Evolutionary conservation across 2,888 invertebrate species (phyloP), one percentile per base, ranked within the genome.

Genomic region (Entomobrya multifasciata): DNA sequence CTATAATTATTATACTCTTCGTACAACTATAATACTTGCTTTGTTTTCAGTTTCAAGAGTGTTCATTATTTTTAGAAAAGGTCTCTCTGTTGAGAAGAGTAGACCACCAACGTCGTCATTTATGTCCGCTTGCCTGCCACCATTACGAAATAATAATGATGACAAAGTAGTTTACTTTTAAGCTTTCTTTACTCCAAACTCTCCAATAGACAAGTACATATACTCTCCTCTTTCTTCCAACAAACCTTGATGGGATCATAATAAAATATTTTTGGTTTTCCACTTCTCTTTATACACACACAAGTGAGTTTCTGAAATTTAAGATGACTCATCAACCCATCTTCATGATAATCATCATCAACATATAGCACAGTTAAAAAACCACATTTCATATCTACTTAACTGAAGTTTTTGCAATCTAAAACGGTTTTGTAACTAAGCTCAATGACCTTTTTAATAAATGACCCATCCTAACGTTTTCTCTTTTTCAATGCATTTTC

Each of bases 141-240:
- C 77, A 77, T 77, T 77, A 77, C 41, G 25, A 27, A 57, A 60
- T 55, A 44, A 60, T 57, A 77, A 77, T 60, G 77, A 77, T 77
- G 77, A 77, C 60, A 60, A 60, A 77, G 60, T 77, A 60, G 77
- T 77, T 60, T 77, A 41, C 77, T 77, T 77, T 77, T 77, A 60
- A 36, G 36, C 36, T 36, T 36, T 8, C 36, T 36, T 8, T 8
- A 36, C 36, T 36, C 36, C 4, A 6, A 36, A 8, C 8, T 36
- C 36, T 8, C 8, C 36, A n/a, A n/a, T n/a, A n/a, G n/a, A n/a
- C n/a, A n/a, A n/a, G n/a, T n/a, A n/a, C n/a, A n/a, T n/a, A n/a
- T n/a, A n/a, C 57, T 55, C 57, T 76, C 41, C 36, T 41, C 57
- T 30, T n/a, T 55, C 41, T 5, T 70, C 70, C 25, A 72, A 62